Evolutionary conservation across 2,797 vertebrate genomes (phyloP), one percentile per base, ranked within the genome.

Genomic region (Danio albolineatus): DNA sequence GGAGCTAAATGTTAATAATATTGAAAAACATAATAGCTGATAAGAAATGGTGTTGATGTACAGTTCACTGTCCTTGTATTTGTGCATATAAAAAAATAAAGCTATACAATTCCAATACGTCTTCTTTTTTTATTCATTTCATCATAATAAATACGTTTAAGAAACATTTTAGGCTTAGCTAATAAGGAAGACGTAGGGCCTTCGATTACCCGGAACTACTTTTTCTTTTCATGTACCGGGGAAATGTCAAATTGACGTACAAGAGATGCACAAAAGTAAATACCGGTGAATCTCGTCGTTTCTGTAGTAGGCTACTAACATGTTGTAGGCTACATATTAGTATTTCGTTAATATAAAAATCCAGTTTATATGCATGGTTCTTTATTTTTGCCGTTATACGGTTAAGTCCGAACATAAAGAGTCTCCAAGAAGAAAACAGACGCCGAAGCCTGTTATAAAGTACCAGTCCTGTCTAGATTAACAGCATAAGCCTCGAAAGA

Each of bases 221-320:
- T 8, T 60, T 70, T 7, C 19, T 5, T 12, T 21, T 13, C 46
- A 10, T 49, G 43, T 69, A 10, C 44, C 17, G 65, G 53, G 65
- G 64, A 69, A 43, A 59, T 19, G 12, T 39, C 0, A 78, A 3
- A 49, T 48, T 19, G 76, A 78, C 65, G 65, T 21, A 70, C 76
- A 51, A 19, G 43, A 14, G 6, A 44, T 46, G 41, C 1, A 6
- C 14, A 1, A 48, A 36, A 10, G 41, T 28, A 36, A 41, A 73
- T 46, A 46, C 1, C 1, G 21, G 5, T 28, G 64, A 28, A 48
- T 10, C 13, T 41, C 14, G 0, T 17, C n/a, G 62, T 48, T 56
- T 57, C 57, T 17, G 28, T 44, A 28, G n/a, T 43, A 8, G 1
- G 28, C 17, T 16, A 7, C 28, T 28, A 28, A 28, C 3, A 28